Evolutionary conservation across 2,888 invertebrate species (phyloP), one percentile per base, ranked within the genome.

Genomic region (Bugulina stolonifera): DNA sequence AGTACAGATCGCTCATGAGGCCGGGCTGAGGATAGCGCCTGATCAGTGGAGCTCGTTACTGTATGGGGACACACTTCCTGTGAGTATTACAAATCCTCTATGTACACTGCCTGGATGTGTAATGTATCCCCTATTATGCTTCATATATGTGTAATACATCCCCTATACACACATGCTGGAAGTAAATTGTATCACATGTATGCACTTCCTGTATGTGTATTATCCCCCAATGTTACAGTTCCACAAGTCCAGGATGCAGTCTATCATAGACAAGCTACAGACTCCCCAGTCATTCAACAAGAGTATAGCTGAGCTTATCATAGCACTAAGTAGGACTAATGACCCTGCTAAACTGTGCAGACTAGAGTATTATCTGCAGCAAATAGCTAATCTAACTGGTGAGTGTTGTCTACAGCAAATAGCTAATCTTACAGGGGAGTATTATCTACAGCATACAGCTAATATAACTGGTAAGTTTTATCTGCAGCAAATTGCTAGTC

Each of bases 11-110:
- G 98, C 98, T 0, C 93, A 94, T 0, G 98, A 99, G 85, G 94
- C 97, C 0, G 98, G 98, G 0, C 87, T 99, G 32, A 87, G 97
- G 73, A 98, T 99, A 75, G 94, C 96, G 0, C 97, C 98, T 0
- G 98, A 99, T 83, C 97, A 98, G 82, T 99, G 98, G 98, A 95
- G 95, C 1, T 93, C 96, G 0, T 85, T 99, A 69, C 86, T 99
- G 0, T 99, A 98, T 81, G 98, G 98, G 0, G 98, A 99, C 83
- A 91, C 92, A 5, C 43, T 43, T 10, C 43, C 43, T 43, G 43
- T 43, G 18, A 43, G 43, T 43, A 18, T 43, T n/a, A n/a, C n/a
- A n/a, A n/a, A n/a, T n/a, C n/a, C n/a, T n/a, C n/a, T n/a, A n/a
- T n/a, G n/a, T n/a, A n/a, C n/a, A n/a, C n/a, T n/a, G n/a, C n/a